Base-by-base conservation (phyloP, 2,113 vertebrate species). In the Hippocampus abdominalis region DNA sequence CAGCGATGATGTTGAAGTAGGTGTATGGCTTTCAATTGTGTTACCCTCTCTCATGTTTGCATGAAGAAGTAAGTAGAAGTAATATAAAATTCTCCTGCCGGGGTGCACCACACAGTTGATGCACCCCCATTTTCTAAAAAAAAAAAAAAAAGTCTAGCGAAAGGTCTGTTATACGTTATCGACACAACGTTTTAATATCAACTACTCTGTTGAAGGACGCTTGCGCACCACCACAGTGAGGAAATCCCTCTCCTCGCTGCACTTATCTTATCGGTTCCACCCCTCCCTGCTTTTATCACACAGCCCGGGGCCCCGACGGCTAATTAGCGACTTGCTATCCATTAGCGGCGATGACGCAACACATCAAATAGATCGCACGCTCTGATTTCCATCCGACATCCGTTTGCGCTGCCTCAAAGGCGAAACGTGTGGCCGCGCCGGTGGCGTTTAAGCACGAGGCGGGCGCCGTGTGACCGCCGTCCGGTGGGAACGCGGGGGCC, bases 281-380 rank as follows among this genome's bases (percentile, higher is more conserved):
- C 87, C 67, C 83, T 87, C 87, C 86, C 85, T 72, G 71, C 57
- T 72, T 75, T 84, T 84, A 90, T 89, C 87, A 86, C 80, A 78
- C 81, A 86, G 87, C 88, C 84, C 20, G 68, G 65, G 87, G 85
- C 88, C 88, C 51, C n/a, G 51, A 7, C 25, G 3, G 27, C 56
- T 27, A 59, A 40, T 59, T 59, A 59, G 27, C 29, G 57, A 7
- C 13, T 54, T 23, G 51, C 51, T 54, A 54, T 29, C 56, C 25
- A 23, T 73, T 84, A 69, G 76, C 66, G 46, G 84, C 72, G 66
- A 86, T 77, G 78, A 81, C 76, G 80, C 74, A 82, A 42, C 65
- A 66, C 76, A 76, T 73, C 86, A 83, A 77, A 72, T 77, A 77
- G 79, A 82, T 84, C 82, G 79, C 66, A 72, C 86, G 85, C 88